Percentiles rank a stretch among this genome's conserved stretches.
These are phyloP conservation scores for Stramonita haemastoma DNA, from an alignment of 2,888 invertebrate species.

Conservation along the genomic window DNA sequence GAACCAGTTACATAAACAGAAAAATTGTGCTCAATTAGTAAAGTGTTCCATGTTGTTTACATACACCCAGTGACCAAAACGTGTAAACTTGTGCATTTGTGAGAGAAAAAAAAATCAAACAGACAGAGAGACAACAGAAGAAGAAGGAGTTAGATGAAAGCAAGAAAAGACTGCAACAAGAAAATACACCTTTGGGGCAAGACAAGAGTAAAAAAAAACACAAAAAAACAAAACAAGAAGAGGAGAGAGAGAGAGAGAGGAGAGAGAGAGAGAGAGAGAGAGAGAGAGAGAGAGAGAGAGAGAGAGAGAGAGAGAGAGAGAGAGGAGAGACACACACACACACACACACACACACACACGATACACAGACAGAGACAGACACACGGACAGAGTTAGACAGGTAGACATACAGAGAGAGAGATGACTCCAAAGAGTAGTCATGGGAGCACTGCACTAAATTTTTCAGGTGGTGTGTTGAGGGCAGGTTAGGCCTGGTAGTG, in stretches of 20 bases:
- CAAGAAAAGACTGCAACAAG: neutral
- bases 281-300: constrained; percentile 28
- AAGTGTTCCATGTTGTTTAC: no score
- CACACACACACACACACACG: neutral
- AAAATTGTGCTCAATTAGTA: no score
- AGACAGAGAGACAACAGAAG: neutral
- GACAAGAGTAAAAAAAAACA: neutral
- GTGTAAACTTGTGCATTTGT: no score
- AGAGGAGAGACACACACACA: neutral
- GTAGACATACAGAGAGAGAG: neutral
- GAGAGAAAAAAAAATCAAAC: neutral
- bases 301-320: neutral
- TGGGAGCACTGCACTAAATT: no score
- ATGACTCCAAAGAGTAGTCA: neutral
- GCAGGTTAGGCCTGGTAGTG: no score
- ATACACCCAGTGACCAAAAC: no score
- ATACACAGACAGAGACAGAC: neutral
- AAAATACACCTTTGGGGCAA: neutral
- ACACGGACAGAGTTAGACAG: neutral
- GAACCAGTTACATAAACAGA: no score
- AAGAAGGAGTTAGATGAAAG: neutral
- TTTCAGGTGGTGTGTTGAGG: no score
- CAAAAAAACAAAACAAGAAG: no score
- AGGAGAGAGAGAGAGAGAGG: constrained; percentile 20
- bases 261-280: constrained; percentile 40